A percentile compares a stretch with the other conserved stretches of the same genome.
phyloP scores from a whole-genome alignment of 2,113 vertebrate genomes.

The Mellivora capensis region DNA sequence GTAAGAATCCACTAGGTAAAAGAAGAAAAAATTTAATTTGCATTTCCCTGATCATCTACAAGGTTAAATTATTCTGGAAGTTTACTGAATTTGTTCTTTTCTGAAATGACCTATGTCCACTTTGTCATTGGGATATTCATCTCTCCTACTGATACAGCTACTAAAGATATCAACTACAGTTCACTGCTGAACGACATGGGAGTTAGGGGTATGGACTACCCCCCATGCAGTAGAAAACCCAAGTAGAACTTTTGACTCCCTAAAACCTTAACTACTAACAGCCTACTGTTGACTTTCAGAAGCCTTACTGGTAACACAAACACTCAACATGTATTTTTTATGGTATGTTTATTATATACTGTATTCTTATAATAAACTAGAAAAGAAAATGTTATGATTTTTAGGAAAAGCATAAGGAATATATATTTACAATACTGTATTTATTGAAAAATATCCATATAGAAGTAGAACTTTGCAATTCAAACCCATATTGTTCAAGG shows the following conservation, averaged over 20 bases:
- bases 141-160: slow-evolving; percentile 1
- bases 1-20: not conserved
- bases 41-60: slow-evolving; percentile 39
- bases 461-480: not conserved
- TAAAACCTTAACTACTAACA: not conserved
- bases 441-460: not conserved
- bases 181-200: not conserved
- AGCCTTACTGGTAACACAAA: not conserved
- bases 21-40: slow-evolving; percentile 19
- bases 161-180: not conserved
- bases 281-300: not conserved
- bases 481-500: not conserved
- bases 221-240: not conserved
- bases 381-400: not conserved
- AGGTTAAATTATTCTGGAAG: not conserved
- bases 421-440: not conserved
- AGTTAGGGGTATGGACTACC: not conserved
- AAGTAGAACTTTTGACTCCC: not conserved
- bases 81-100: slow-evolving; percentile 14
- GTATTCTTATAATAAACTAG: not conserved
- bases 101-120: slow-evolving; percentile 8
- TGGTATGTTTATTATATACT: not conserved
- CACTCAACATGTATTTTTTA: not conserved
- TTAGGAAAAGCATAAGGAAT: not conserved
- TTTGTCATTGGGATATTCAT: slow-evolving; percentile 20